These are phyloP conservation scores for Pseudopleuronectes americanus DNA, from an alignment of 2,797 vertebrate species.

Conservation along the genomic window DNA sequence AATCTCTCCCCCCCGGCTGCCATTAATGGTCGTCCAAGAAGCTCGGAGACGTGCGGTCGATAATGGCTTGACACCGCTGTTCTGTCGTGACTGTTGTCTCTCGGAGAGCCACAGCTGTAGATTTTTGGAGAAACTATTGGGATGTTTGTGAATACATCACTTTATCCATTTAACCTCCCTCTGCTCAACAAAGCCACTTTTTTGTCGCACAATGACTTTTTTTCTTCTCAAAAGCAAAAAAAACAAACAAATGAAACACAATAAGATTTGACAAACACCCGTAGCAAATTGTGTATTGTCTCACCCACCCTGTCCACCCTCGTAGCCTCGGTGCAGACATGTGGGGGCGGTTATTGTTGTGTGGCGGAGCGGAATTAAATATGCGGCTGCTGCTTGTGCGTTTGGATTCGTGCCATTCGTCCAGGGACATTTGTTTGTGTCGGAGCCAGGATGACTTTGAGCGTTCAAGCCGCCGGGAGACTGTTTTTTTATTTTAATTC, in stretches of 20 bases:
- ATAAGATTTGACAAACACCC: neutral
- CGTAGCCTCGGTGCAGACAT: slow-evolving; percentile 29
- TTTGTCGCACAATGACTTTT: neutral
- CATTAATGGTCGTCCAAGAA: slow-evolving; percentile 28
- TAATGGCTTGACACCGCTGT: slow-evolving; percentile 38
- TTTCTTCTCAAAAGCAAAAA: neutral
- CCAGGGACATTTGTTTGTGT: slow-evolving; percentile 39
- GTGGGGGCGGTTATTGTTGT: slow-evolving; percentile 59
- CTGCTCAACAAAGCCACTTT: slow-evolving; percentile 11
- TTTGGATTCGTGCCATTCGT: slow-evolving; percentile 28
- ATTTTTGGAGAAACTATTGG: slow-evolving; percentile 14
- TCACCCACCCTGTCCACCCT: slow-evolving; percentile 9
- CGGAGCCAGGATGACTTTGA: slow-evolving; percentile 32
- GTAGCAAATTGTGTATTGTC: slow-evolving; percentile 13
- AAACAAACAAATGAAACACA: neutral
- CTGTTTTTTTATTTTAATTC: slow-evolving; percentile 35
- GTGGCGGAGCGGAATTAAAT: slow-evolving; percentile 55
- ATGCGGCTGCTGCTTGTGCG: slow-evolving; percentile 33
- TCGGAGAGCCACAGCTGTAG: neutral
- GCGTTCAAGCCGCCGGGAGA: slow-evolving; percentile 29
- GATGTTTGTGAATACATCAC: slow-evolving; percentile 21
- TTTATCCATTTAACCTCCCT: slow-evolving; percentile 29
- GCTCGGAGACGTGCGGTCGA: slow-evolving; percentile 37
- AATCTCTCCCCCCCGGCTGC: slow-evolving; percentile 72
- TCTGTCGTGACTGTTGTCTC: slow-evolving; percentile 15